Conservation (phyloP, 1,140 invertebrate species). For the Brachionus rubens region DNA sequence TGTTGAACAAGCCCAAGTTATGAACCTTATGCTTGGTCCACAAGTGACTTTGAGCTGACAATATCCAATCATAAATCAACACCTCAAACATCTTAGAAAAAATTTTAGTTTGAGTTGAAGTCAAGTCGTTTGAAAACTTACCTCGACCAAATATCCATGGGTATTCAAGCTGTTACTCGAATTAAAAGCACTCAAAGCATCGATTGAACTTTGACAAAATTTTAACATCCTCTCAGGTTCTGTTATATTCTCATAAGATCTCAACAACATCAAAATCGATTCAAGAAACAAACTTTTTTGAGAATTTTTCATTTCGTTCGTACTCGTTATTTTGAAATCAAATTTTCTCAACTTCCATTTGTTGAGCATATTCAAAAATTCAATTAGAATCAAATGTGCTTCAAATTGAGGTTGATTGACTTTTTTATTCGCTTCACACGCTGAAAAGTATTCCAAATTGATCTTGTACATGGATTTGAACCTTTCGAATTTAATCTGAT, state of each 20-base stretch:
- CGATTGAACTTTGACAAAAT: background rate
- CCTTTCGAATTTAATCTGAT: slow-evolving; percentile 26
- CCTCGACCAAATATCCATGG: slow-evolving; percentile 5
- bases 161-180: background rate
- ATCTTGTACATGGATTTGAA: background rate
- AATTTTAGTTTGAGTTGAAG: no score
- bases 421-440: background rate
- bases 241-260: background rate
- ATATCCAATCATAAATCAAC: slow-evolving; percentile 21
- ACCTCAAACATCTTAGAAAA: slow-evolving; percentile 29
- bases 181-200: background rate
- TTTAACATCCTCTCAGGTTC: background rate
- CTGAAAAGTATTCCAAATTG: background rate
- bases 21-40: background rate
- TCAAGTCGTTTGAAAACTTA: no score
- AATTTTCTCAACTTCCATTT: slow-evolving; percentile 32
- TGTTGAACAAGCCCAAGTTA: slow-evolving; percentile 9
- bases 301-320: slow-evolving; percentile 4
- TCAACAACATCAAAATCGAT: background rate
- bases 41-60: background rate
- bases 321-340: background rate
- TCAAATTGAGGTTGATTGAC: background rate
- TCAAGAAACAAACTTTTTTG: background rate
- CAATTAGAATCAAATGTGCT: background rate
- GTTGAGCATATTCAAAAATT: slow-evolving; percentile 12